phyloP scores from a whole-genome alignment of 2,113 vertebrate genomes.

The Passer montanus region DNA sequence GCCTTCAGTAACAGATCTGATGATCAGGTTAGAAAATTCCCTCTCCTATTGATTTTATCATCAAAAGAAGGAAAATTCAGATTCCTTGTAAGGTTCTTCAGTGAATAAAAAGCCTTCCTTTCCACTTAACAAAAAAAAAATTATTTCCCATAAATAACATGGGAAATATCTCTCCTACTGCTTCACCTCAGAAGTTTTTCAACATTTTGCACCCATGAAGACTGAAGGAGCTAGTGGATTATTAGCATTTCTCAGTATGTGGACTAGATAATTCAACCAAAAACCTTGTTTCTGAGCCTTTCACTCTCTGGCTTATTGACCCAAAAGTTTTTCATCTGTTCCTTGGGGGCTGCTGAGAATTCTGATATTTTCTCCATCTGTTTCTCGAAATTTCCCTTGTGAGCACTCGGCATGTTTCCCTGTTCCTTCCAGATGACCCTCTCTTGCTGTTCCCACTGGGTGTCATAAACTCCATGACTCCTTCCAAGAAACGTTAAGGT shows the following conservation, averaged over 20 bases:
- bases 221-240: background rate
- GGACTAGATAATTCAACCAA: background rate
- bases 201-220: background rate
- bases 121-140: background rate
- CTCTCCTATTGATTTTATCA: background rate
- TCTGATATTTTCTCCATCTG: conserved; percentile 69
- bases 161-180: background rate
- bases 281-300: conserved; percentile 34
- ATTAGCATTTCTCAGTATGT: background rate
- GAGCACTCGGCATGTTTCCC: conserved; percentile 56
- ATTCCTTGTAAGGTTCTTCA: background rate
- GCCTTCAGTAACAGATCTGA: conserved; percentile 19
- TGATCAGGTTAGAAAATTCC: background rate
- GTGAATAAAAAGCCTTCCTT: background rate
- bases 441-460: conserved; percentile 60
- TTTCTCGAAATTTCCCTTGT: conserved; percentile 63
- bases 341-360: conserved; percentile 41
- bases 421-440: conserved; percentile 63
- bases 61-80: background rate
- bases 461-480: conserved; percentile 64
- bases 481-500: conserved; percentile 64
- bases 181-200: conserved; percentile 6
- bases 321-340: conserved; percentile 56
- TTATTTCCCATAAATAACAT: background rate
- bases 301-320: conserved; percentile 58